Evolutionary conservation across 2,888 invertebrate genomes (phyloP).

Genomic region (Oithona nana): DNA sequence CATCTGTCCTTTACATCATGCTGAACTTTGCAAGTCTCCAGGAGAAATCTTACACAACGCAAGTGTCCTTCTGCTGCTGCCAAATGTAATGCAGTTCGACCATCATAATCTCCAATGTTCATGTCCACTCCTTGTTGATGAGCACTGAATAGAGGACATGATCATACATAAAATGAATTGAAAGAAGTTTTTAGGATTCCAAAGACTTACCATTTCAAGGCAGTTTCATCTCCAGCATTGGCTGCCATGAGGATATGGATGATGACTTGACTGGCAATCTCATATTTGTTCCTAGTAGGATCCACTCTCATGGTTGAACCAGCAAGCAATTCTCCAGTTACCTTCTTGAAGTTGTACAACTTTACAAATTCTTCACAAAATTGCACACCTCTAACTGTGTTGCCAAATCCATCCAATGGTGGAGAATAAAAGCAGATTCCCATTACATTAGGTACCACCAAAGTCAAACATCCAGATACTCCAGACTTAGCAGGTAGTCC

Average conservation of each 20-base stretch:
- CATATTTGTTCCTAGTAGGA: constrained; percentile 1
- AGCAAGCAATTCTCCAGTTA: background rate
- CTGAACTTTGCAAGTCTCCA: constrained; percentile 12
- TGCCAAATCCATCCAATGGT: constrained; percentile 68
- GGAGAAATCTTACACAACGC: constrained; percentile 66
- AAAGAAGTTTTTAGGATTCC: background rate
- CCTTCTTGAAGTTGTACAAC: background rate
- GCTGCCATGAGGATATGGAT: constrained; percentile 3
- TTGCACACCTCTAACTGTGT: constrained; percentile 74
- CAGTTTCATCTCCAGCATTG: constrained; percentile 1
- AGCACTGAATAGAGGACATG: background rate
- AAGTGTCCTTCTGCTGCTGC: constrained; percentile 86
- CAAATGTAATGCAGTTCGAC: constrained; percentile 68
- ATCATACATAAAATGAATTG: background rate
- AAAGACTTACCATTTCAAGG: constrained; percentile 1
- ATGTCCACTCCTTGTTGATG: constrained; percentile 17
- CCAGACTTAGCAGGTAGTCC: constrained; percentile 37
- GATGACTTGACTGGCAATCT: background rate
- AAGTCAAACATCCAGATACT: constrained; percentile 69
- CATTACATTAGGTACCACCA: constrained; percentile 91
- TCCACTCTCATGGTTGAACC: background rate
- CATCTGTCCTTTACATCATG: constrained; percentile 6
- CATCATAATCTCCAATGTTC: constrained; percentile 21
- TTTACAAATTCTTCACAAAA: constrained; percentile 51
- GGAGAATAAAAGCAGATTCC: constrained; percentile 89